Evolutionary conservation across 64 coral and sea anemone genomes (phyloP).

Genomic region (Actinia tenebrosa): DNA sequence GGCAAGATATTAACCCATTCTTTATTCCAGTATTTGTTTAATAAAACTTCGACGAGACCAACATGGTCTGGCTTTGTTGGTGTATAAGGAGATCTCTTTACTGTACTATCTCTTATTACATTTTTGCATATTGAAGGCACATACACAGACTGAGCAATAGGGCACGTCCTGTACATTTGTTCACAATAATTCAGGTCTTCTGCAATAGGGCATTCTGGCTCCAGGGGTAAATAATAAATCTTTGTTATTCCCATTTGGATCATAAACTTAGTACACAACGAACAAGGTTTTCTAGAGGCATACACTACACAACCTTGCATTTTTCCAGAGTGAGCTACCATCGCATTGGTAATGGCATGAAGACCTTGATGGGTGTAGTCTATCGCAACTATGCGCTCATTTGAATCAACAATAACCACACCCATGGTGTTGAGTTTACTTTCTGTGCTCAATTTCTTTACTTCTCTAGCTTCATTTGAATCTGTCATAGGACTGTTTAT

Average conservation of each 20-base stretch:
- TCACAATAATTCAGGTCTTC: conserved; percentile 27
- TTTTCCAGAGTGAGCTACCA: conserved; percentile 25
- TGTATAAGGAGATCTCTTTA: conserved; percentile 14
- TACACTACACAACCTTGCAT: conserved; percentile 22
- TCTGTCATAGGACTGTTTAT: not conserved
- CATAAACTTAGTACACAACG: conserved; percentile 53
- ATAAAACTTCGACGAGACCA: not conserved
- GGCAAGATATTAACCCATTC: conserved; percentile 36
- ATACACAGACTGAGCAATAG: conserved; percentile 43
- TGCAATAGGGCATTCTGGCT: conserved; percentile 28
- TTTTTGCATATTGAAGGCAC: conserved; percentile 34
- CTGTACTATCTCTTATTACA: not conserved
- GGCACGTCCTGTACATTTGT: conserved; percentile 34
- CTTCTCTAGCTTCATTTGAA: not conserved
- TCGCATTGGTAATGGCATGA: conserved; percentile 39
- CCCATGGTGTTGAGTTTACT: conserved; percentile 30
- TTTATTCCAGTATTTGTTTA: conserved; percentile 28
- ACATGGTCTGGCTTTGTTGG: not conserved
- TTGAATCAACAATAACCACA: conserved; percentile 36
- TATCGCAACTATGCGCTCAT: conserved; percentile 42
- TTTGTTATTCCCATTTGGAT: conserved; percentile 43
- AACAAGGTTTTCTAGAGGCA: conserved; percentile 66
- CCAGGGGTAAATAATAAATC: conserved; percentile 62
- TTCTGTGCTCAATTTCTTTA: not conserved
- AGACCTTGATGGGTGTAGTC: conserved; percentile 53